Conservation (phyloP, 1,140 invertebrate species). For the Acromyrmex echinatior region DNA sequence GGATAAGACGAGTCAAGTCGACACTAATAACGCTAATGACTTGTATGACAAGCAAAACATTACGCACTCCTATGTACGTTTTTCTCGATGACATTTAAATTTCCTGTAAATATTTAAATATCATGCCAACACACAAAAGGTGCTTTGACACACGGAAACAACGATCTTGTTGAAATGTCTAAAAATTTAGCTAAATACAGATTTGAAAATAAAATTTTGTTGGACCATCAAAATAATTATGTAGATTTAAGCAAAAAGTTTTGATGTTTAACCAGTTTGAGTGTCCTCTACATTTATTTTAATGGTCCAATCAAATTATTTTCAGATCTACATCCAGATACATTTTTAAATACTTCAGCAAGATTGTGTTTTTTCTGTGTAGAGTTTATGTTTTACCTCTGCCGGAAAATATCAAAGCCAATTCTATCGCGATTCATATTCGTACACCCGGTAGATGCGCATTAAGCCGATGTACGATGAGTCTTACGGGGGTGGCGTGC, state of each 20-base stretch:
- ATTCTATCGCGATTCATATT: constrained; percentile 41
- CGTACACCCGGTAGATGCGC: constrained; percentile 80
- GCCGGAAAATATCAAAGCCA: not conserved
- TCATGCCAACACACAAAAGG: not conserved
- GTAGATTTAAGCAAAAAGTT: too few species aligned
- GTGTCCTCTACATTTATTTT: too few species aligned
- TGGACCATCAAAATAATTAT: too few species aligned
- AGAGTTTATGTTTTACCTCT: not conserved
- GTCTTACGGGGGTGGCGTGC: constrained; percentile 82
- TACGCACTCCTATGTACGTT: not conserved
- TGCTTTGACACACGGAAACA: too few species aligned
- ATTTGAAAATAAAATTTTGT: too few species aligned
- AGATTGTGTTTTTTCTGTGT: too few species aligned
- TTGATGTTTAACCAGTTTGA: too few species aligned
- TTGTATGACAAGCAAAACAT: not conserved
- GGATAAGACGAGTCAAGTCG: not conserved
- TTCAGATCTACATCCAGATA: too few species aligned
- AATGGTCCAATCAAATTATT: too few species aligned
- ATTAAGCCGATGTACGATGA: constrained; percentile 75
- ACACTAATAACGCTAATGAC: constrained; percentile 31
- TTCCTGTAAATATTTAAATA: not conserved
- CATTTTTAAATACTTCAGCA: too few species aligned
- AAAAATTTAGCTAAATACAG: too few species aligned
- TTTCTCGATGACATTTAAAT: not conserved
- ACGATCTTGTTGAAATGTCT: too few species aligned